phyloP scores from a whole-genome alignment of 2,888 invertebrate genomes.

The Ophion ventricosus region DNA sequence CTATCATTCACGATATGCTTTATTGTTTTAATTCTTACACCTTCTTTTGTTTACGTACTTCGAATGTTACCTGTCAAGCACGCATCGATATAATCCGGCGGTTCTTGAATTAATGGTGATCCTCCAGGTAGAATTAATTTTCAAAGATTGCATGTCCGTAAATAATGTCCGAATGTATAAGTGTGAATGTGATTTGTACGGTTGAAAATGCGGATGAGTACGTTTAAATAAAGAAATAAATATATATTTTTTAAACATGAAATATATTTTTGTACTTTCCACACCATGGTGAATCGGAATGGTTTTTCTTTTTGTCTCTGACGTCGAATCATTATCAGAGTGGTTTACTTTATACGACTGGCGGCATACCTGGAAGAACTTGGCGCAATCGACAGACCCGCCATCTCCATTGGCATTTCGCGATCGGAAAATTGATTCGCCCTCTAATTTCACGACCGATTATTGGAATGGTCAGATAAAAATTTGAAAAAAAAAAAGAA shows the following conservation, averaged over 20 bases:
- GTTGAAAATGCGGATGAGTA: conserved; percentile 45
- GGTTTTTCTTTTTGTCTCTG: conserved; percentile 25
- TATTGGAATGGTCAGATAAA: no score
- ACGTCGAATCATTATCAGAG: no score
- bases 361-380: no score
- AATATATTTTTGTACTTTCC: conserved; percentile 75
- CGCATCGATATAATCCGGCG: conserved; percentile 38
- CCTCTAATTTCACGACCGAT: no score
- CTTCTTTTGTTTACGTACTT: conserved; percentile 25
- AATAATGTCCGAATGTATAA: conserved; percentile 22
- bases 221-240: conserved; percentile 65
- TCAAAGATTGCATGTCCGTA: conserved; percentile 10
- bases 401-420: no score
- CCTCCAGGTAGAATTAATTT: conserved; percentile 62
- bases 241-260: conserved; percentile 61
- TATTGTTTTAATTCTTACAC: not conserved
- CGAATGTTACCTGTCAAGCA: conserved; percentile 42
- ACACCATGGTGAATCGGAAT: conserved; percentile 65
- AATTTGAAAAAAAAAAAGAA: no score
- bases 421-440: no score
- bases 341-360: no score
- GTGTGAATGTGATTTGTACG: conserved; percentile 25
- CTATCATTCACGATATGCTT: not conserved
- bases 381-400: no score
- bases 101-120: conserved; percentile 60